These are phyloP conservation scores for Sphaerophoria rueppellii DNA, from an alignment of 2,888 invertebrate genomes.

Conservation along the genomic window DNA sequence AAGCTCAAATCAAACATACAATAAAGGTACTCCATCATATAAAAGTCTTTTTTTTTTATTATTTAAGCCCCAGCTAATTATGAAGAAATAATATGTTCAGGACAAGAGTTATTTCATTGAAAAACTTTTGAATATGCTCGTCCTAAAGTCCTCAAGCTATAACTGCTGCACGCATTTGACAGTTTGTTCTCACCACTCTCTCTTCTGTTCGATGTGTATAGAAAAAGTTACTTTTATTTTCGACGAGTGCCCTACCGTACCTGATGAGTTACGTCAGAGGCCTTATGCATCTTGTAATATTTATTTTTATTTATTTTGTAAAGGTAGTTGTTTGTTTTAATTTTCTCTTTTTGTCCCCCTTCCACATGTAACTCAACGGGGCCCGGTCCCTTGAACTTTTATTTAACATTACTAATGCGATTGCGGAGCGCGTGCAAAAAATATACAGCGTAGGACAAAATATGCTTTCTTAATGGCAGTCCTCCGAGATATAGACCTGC, in stretches of 20 bases:
- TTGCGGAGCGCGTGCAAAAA: slow-evolving; percentile 52
- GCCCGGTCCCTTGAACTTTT: neutral
- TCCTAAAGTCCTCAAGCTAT: slow-evolving; percentile 29
- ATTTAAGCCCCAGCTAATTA: slow-evolving; percentile 54
- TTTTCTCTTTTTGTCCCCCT: neutral
- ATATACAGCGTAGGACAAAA: neutral
- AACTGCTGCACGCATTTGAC: slow-evolving; percentile 46
- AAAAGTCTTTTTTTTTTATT: neutral
- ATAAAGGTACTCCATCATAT: neutral
- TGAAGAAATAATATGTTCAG: slow-evolving; percentile 36
- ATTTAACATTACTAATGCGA: slow-evolving; percentile 62
- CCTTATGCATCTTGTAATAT: slow-evolving; percentile 5
- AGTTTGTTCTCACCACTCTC: slow-evolving; percentile 38
- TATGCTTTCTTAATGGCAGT: slow-evolving; percentile 52
- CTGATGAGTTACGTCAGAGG: slow-evolving; percentile 38
- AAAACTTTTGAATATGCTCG: slow-evolving; percentile 59
- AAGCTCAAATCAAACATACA: neutral
- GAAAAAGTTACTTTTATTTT: slow-evolving; percentile 48
- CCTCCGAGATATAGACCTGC: slow-evolving; percentile 11
- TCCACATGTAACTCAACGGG: neutral
- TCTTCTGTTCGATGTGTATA: neutral
- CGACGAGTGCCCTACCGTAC: neutral
- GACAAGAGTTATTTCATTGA: slow-evolving; percentile 58
- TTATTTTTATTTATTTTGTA: slow-evolving; percentile 2
- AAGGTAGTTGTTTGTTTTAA: slow-evolving; percentile 5